phyloP scores from a whole-genome alignment of 2,888 invertebrate species.

The Drosophila kanekoi region DNA sequence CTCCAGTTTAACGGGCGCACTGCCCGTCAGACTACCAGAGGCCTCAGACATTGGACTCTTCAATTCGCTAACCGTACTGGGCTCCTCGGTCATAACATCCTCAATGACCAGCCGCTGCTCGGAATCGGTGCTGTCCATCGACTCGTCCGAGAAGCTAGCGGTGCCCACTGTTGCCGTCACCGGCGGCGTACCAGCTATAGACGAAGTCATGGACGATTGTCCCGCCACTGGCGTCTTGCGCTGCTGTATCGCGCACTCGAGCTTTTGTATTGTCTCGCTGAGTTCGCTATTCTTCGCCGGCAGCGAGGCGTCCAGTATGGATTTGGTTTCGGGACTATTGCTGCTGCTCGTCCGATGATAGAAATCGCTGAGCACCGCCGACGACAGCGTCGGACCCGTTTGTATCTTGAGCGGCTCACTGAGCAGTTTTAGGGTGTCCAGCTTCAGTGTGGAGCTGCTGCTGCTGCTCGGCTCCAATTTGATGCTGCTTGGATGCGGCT shows the following conservation, averaged over 20 bases:
- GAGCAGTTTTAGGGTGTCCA: slow-evolving; percentile 51
- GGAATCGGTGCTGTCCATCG: slow-evolving; percentile 88
- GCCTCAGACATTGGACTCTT: slow-evolving; percentile 70
- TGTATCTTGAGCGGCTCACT: slow-evolving; percentile 82
- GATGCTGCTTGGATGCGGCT: slow-evolving; percentile 5
- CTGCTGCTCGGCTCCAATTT: slow-evolving; percentile 9
- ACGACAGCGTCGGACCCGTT: slow-evolving; percentile 38
- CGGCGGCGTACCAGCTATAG: slow-evolving; percentile 65
- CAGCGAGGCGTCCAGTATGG: slow-evolving; percentile 83
- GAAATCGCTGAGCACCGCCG: slow-evolving; percentile 52
- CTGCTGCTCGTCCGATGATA: slow-evolving; percentile 54
- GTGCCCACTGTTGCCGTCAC: slow-evolving; percentile 29
- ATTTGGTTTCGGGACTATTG: slow-evolving; percentile 83
- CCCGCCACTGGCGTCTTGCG: slow-evolving; percentile 80
- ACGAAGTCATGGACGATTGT: slow-evolving; percentile 52
- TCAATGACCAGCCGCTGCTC: slow-evolving; percentile 88
- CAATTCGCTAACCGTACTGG: slow-evolving; percentile 54
- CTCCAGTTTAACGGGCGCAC: slow-evolving; percentile 64
- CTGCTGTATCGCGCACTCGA: slow-evolving; percentile 85
- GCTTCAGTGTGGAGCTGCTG: slow-evolving; percentile 32
- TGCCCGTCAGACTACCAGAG: slow-evolving; percentile 44
- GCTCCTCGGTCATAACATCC: slow-evolving; percentile 83
- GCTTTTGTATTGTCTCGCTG: slow-evolving; percentile 88
- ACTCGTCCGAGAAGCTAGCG: slow-evolving; percentile 86
- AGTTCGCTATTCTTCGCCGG: slow-evolving; percentile 87